Conservation (phyloP, 2,888 invertebrate genomes). For the Tetropium fuscum region DNA sequence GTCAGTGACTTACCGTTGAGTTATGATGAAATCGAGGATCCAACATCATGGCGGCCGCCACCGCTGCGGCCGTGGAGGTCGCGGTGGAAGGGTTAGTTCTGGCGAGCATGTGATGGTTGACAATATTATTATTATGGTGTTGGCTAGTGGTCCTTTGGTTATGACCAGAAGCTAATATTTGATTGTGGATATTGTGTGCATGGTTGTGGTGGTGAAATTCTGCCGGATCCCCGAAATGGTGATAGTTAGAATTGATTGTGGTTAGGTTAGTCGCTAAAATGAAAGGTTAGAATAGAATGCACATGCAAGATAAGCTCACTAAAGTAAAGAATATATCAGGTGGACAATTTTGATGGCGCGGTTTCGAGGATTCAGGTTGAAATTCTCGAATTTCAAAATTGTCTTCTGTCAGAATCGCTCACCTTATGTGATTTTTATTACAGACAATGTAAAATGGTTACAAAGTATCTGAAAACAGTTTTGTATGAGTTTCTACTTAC, state of each 20-base stretch:
- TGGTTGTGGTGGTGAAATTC: slow-evolving; percentile 63
- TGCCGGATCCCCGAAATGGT: slow-evolving; percentile 62
- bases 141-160: slow-evolving; percentile 57
- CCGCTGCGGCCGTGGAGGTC: slow-evolving; percentile 65
- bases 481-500: too few relatives aligned
- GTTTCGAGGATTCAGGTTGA: too few relatives aligned
- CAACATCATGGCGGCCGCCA: slow-evolving; percentile 67
- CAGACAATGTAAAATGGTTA: too few relatives aligned
- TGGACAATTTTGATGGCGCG: too few relatives aligned
- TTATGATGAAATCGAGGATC: slow-evolving; percentile 67
- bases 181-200: slow-evolving; percentile 63
- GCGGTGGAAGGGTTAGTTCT: slow-evolving; percentile 62
- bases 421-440: too few relatives aligned
- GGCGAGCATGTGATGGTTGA: slow-evolving; percentile 63
- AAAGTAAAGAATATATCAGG: too few relatives aligned
- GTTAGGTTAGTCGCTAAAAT: slow-evolving; percentile 53
- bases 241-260: slow-evolving; percentile 61
- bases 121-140: slow-evolving; percentile 60
- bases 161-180: slow-evolving; percentile 53
- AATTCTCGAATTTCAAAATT: too few relatives aligned
- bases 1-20: slow-evolving; percentile 58
- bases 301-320: too few relatives aligned
- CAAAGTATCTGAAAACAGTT: too few relatives aligned
- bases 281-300: too few relatives aligned
- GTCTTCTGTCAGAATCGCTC: too few relatives aligned